Evolutionary conservation across 2,888 invertebrate genomes (phyloP).

Genomic region (Dysmachus trigonus): DNA sequence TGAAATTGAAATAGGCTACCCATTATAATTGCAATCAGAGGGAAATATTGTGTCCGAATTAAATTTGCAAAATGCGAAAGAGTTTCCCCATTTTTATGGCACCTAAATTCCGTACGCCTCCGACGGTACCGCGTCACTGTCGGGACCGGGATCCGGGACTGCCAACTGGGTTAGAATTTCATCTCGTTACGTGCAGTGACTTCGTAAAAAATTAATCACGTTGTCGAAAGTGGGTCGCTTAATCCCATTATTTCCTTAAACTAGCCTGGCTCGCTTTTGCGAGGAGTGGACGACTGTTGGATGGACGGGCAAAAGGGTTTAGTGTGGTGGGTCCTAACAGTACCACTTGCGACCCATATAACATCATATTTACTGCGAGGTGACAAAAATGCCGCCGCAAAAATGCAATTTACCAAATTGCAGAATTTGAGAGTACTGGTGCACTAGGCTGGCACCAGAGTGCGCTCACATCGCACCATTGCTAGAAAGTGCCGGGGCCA

Average conservation of each 20-base stretch:
- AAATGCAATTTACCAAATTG: constrained; percentile 1
- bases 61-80: background rate
- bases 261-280: background rate
- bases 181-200: background rate
- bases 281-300: background rate
- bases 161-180: background rate
- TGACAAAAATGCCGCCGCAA: background rate
- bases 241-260: constrained; percentile 3
- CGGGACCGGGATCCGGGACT: background rate
- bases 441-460: background rate
- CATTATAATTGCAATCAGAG: background rate
- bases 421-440: background rate
- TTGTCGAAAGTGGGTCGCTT: constrained; percentile 2
- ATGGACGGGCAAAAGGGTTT: background rate
- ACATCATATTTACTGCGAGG: background rate
- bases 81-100: background rate
- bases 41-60: background rate
- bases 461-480: background rate
- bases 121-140: background rate
- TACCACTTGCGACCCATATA: background rate
- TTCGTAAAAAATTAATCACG: constrained; percentile 5
- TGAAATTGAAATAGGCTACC: background rate
- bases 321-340: background rate
- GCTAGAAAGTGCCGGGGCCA: background rate
- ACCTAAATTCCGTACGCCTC: background rate